Percentiles rank a stretch among this genome's conserved stretches.
phyloP scores from a whole-genome alignment of 2,888 invertebrate genomes.

The Ornithoptera priamus region DNA sequence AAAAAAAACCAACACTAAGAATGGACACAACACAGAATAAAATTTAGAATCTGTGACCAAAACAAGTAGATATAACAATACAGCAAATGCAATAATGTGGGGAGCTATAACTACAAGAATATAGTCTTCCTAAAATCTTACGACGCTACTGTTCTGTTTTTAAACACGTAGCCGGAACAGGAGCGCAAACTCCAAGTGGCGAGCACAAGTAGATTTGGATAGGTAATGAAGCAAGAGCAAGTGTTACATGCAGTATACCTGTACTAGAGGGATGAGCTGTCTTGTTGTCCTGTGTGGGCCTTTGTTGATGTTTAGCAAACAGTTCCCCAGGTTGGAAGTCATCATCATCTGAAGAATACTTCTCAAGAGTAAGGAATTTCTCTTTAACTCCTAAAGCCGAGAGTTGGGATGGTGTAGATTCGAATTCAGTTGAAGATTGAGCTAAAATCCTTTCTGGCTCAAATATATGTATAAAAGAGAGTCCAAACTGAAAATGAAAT shows the following conservation, averaged over 20 bases:
- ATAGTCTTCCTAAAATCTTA: too few species aligned
- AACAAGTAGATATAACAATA: too few species aligned
- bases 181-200: too few species aligned
- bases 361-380: constrained; percentile 54
- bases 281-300: constrained; percentile 28
- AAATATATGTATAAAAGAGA: constrained; percentile 87
- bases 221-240: too few species aligned
- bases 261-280: constrained; percentile 8
- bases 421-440: constrained; percentile 28
- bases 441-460: constrained; percentile 57
- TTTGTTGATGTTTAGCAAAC: constrained; percentile 76
- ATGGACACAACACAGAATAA: too few species aligned
- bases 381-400: constrained; percentile 22
- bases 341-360: constrained; percentile 80
- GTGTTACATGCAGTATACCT: constrained; percentile 12
- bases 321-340: constrained; percentile 83
- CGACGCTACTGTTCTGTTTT: too few species aligned
- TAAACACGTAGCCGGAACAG: too few species aligned
- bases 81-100: too few species aligned
- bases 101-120: too few species aligned
- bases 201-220: too few species aligned
- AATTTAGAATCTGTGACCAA: too few species aligned
- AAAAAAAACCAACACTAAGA: too few species aligned
- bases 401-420: constrained; percentile 9
- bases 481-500: constrained; percentile 81